Conservation (phyloP, 2,797 vertebrate genomes). For the Amniataba percoides region DNA sequence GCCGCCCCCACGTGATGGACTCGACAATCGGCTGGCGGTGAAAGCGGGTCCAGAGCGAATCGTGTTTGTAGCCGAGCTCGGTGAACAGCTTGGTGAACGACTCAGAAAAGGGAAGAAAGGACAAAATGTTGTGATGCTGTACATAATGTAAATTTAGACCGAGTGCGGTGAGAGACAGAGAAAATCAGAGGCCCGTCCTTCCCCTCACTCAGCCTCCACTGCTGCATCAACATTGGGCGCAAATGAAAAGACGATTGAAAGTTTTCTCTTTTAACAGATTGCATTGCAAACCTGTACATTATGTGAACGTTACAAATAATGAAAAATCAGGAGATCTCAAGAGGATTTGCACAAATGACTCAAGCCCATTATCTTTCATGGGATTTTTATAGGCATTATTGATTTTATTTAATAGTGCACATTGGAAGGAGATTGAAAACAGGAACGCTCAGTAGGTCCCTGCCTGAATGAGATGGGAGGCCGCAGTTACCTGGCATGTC, state of each 20-base stretch:
- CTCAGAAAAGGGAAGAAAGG: neutral
- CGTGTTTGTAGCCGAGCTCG: neutral
- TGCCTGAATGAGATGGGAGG: neutral
- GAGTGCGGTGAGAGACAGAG: neutral
- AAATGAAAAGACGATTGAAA: neutral
- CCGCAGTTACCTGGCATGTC: neutral
- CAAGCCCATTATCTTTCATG: neutral
- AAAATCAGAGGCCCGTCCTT: no score
- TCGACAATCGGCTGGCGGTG: neutral
- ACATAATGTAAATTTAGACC: neutral
- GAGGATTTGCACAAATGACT: neutral
- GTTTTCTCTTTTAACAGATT: neutral
- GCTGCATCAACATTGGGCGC: neutral
- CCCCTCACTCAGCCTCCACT: neutral
- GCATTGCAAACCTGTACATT: neutral
- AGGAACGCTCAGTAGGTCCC: neutral
- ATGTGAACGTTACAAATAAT: neutral
- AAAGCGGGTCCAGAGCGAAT: neutral
- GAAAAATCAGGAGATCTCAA: neutral
- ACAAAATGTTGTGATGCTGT: neutral
- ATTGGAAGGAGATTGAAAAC: neutral
- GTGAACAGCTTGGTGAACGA: neutral
- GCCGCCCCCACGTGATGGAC: conserved; percentile 9
- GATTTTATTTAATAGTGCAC: neutral
- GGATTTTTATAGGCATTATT: neutral